Base-by-base conservation (phyloP, 2,113 vertebrate species). In the Takifugu bimaculatus region DNA sequence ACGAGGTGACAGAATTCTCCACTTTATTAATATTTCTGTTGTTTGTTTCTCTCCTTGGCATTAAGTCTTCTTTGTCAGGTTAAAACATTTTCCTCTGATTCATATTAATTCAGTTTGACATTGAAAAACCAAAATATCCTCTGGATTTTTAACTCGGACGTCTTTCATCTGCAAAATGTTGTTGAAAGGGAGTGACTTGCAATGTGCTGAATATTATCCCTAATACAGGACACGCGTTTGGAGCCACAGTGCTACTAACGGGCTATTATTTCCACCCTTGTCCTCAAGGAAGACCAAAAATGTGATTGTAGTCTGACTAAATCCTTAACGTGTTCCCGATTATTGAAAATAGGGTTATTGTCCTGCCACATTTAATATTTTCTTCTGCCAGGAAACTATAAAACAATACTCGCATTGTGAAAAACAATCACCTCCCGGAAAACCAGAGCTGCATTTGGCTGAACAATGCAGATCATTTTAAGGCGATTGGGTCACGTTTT, bases 361-460 rank as follows among this genome's bases (percentile, higher is more conserved):
- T 69, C 68, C 72, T 63, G 27, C 35, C 25, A 9, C 7, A 3
- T 60, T 42, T 56, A 45, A 52, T 4, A n/a, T 56, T 13, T 55
- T 58, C 25, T 12, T 50, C 61, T 72, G 58, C 54, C 48, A 50
- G 60, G 66, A 72, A 68, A 28, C 68, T 65, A 57, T 11, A 43
- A 55, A 84, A 85, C 83, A 82, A 84, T 79, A 48, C 68, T 49
- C 65, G 72, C 66, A 74, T 77, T 83, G 80, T 84, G 54, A 53
- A 49, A 42, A 60, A 14, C 72, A 81, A 84, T 84, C 74, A 39
- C 76, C 70, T 80, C 64, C 64, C 68, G 57, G 63, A 78, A 82
- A 70, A 60, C 27, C 49, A 50, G 51, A 63, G 58, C 65, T 10
- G 3, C 1, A 25, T 71, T 83, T 83, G 78, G 78, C 69, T 26